These are phyloP conservation scores for Parambassis ranga DNA, from an alignment of 2,797 vertebrate species.

Conservation along the genomic window DNA sequence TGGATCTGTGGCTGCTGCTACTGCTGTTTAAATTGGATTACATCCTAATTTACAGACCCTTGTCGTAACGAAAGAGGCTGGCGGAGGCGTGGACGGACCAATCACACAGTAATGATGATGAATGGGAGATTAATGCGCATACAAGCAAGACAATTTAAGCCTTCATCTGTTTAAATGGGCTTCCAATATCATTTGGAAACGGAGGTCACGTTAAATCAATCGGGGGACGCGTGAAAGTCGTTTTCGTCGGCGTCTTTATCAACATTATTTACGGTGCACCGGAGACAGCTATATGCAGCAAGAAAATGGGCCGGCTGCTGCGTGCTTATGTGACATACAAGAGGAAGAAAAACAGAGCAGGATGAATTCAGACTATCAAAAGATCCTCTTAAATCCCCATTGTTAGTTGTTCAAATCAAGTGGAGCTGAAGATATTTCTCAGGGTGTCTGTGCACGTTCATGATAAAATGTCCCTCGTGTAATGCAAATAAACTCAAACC, in stretches of 20 bases:
- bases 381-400: neutral
- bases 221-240: conserved; percentile 94
- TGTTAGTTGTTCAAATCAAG: conserved; percentile 5
- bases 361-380: neutral
- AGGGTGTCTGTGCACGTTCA: neutral
- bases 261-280: conserved; percentile 92
- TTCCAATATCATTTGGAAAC: conserved; percentile 97
- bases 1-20: conserved; percentile 62
- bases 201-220: conserved; percentile 99
- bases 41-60: conserved; percentile 94
- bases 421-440: neutral
- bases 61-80: conserved; percentile 86
- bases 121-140: conserved; percentile 99
- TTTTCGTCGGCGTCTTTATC: conserved; percentile 93
- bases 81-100: conserved; percentile 91
- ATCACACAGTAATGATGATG: conserved; percentile 99
- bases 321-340: conserved; percentile 45
- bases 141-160: conserved; percentile 98
- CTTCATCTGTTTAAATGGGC: conserved; percentile 99
- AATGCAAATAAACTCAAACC: neutral
- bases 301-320: conserved; percentile 59
- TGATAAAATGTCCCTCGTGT: neutral
- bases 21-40: conserved; percentile 94
- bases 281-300: conserved; percentile 72
- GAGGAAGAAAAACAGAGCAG: conserved; percentile 34